These are phyloP conservation scores for Eurystomus glaucurus DNA, from an alignment of 2,797 vertebrate genomes.

Conservation along the genomic window DNA sequence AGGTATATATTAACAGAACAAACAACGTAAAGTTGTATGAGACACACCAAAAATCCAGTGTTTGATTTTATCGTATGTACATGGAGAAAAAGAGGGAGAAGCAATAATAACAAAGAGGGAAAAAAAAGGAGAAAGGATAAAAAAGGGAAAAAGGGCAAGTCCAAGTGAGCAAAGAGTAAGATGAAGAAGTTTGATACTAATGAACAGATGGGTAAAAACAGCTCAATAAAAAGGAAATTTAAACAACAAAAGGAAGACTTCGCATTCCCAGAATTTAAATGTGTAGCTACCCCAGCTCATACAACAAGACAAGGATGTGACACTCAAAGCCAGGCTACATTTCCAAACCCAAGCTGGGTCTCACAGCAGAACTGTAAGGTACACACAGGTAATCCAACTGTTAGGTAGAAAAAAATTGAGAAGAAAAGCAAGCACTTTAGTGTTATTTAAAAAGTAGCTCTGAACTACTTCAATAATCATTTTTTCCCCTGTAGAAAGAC, in stretches of 20 bases:
- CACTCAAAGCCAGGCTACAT: background rate
- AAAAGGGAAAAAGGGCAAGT: background rate
- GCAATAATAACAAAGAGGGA: background rate
- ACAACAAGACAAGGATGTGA: background rate
- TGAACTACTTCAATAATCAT: background rate
- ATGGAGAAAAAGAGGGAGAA: background rate
- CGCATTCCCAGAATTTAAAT: background rate
- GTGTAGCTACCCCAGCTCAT: background rate
- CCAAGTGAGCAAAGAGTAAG: background rate
- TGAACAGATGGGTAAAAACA: background rate
- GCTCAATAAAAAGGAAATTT: background rate
- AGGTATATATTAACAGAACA: background rate
- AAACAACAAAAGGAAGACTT: background rate
- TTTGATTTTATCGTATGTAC: background rate
- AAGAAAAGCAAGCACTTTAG: background rate
- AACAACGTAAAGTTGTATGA: background rate
- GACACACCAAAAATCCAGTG: background rate
- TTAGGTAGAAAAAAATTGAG: background rate
- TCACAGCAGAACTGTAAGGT: background rate
- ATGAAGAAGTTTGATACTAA: background rate
- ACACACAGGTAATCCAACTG: background rate
- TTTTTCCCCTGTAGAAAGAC: slow-evolving; percentile 50
- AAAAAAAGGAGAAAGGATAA: background rate
- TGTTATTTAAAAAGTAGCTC: background rate
- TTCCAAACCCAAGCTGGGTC: background rate